Conservation (phyloP, 2,888 invertebrate species). For the Caenorhabditis wallacei region DNA sequence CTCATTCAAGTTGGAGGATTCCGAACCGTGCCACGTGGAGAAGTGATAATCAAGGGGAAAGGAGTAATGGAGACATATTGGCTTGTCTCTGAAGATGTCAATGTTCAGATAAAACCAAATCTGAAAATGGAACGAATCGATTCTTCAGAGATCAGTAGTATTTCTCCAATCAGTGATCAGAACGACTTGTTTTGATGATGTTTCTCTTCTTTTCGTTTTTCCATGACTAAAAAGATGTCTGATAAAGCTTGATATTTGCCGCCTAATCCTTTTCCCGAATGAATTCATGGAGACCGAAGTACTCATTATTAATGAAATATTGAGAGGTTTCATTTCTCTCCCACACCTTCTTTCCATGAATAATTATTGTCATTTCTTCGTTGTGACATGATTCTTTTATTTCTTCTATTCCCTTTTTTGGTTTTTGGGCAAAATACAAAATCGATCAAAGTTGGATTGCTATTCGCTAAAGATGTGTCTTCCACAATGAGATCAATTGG, state of each 20-base stretch:
- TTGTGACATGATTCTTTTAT: constrained; percentile 18
- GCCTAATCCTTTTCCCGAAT: constrained; percentile 24
- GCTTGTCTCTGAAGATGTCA: constrained; percentile 51
- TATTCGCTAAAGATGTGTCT: constrained; percentile 50
- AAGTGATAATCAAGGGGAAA: constrained; percentile 77
- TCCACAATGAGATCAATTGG: constrained; percentile 44
- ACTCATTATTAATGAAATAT: constrained; percentile 36
- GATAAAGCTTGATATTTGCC: constrained; percentile 33
- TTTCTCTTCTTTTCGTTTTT: background rate
- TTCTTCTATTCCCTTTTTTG: constrained; percentile 2
- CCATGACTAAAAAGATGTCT: constrained; percentile 29
- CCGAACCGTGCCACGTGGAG: constrained; percentile 76
- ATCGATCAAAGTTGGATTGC: constrained; percentile 61
- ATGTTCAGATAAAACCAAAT: background rate
- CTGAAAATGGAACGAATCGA: background rate
- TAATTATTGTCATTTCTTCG: background rate
- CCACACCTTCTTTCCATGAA: constrained; percentile 10
- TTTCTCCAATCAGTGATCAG: constrained; percentile 4
- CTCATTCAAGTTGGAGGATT: constrained; percentile 75
- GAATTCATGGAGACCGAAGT: constrained; percentile 18
- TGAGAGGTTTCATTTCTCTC: constrained; percentile 45
- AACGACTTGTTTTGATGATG: background rate
- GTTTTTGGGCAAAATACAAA: constrained; percentile 12
- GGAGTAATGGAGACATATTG: constrained; percentile 80
- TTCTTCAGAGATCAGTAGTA: background rate